A percentile compares a stretch with the other conserved stretches of the same genome.
Evolutionary conservation across 2,113 vertebrate species (phyloP).

Genomic region (Equus quagga): DNA sequence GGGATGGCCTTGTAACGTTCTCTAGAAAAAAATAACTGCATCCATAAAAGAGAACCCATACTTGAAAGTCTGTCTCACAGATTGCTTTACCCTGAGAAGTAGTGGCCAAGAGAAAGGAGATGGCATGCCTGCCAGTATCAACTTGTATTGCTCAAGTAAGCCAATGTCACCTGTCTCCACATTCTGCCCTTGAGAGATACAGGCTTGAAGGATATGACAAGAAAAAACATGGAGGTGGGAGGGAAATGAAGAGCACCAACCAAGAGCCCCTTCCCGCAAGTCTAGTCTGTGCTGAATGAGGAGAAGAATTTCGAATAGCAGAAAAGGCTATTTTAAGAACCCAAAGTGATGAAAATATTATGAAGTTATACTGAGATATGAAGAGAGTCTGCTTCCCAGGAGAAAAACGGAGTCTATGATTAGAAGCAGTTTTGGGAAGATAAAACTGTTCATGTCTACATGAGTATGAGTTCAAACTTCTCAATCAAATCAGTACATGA

Average conservation of each 20-base stretch:
- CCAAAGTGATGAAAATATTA: neutral
- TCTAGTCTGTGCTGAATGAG: neutral
- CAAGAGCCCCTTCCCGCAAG: neutral
- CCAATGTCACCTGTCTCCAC: neutral
- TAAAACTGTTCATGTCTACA: neutral
- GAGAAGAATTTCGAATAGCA: neutral
- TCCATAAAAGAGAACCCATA: neutral
- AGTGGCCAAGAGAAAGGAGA: neutral
- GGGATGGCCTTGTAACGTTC: neutral
- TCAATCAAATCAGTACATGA: neutral
- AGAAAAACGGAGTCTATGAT: neutral
- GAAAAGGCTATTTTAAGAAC: neutral
- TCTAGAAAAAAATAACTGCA: neutral
- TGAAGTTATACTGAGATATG: neutral
- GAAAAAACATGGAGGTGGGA: neutral
- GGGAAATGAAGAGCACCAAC: neutral
- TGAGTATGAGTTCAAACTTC: neutral
- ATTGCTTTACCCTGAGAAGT: neutral
- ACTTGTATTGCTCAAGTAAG: neutral
- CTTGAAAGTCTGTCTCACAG: neutral
- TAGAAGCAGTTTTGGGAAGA: constrained; percentile 36
- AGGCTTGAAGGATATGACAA: neutral
- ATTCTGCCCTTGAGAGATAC: neutral
- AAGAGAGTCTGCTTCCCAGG: neutral
- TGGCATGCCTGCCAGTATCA: neutral